Base-by-base conservation (phyloP, 2,888 invertebrate genomes). In the Eugnorisma glareosa region DNA sequence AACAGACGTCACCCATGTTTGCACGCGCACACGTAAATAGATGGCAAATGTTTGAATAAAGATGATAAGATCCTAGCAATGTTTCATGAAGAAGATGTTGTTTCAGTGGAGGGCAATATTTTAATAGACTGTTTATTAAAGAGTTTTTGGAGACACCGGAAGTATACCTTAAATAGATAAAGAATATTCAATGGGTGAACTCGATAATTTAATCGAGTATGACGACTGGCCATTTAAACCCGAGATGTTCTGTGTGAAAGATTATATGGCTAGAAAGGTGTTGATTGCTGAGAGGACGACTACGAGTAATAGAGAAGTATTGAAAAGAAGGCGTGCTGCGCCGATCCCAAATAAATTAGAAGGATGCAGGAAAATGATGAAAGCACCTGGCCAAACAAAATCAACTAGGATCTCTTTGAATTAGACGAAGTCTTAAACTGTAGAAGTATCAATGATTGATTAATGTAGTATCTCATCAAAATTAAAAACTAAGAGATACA, bases 1-100 rank as follows among this genome's bases (percentile, higher is more conserved):
- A 57, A 77, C 84, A 69, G 72, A 87, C 90, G 90, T 91, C 88
- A 90, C 66, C 28, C 73, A 78, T 88, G 88, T 91, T 89, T 89
- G 80, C 80, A 76, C 45, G 67, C 37, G 67, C 40, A 73, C 80
- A 85, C 86, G 90, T 77, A 88, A 91, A 91, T 90, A 88, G 89
- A 89, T 88, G 84, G 82, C 70, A 72, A 74, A 82, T 76, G 66
- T 82, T 74, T 81, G 81, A 69, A 80, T 67, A 78, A 79, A 37
- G 66, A 54, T 83, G 88, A 89, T 90, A 90, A 88, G 80, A 73
- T 43, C 28, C 8, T 4, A n/a, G 59, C 28, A 24, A 48, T 69
- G 10, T 63, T 57, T 61, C 45, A 45, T 48, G 21, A 63, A 40
- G 45, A 45, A 48, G 6, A 48, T 24, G 40, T 31, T 67, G 37